Conservation (phyloP, 2,888 invertebrate genomes). For the Baccha elongata region DNA sequence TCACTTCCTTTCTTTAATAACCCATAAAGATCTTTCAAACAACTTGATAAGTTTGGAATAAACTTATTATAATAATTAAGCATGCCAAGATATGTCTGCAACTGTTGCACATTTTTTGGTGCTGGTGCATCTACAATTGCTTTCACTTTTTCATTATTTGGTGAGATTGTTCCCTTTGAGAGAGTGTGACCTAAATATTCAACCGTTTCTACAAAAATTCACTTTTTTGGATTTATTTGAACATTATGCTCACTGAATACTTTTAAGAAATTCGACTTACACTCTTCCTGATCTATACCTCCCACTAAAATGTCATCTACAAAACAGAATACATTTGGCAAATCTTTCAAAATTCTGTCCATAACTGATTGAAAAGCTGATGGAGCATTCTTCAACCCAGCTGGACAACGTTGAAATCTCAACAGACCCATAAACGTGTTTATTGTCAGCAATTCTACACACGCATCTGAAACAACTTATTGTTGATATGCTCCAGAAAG, state of each 20-base stretch:
- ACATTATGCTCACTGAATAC: slow-evolving; percentile 29
- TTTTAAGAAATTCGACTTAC: slow-evolving; percentile 13
- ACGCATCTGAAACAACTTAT: background rate
- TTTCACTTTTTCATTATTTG: background rate
- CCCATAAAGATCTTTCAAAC: background rate
- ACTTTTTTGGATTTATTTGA: slow-evolving; percentile 20
- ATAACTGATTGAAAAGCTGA: slow-evolving; percentile 19
- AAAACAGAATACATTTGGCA: slow-evolving; percentile 9
- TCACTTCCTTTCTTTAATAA: slow-evolving; percentile 8
- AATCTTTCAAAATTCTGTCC: slow-evolving; percentile 9
- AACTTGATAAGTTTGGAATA: slow-evolving; percentile 5
- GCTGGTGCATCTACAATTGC: slow-evolving; percentile 4
- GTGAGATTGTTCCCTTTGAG: slow-evolving; percentile 11
- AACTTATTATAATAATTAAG: slow-evolving; percentile 2
- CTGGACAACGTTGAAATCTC: background rate
- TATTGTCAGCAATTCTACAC: slow-evolving; percentile 7
- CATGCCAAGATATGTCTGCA: slow-evolving; percentile 11
- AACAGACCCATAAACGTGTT: slow-evolving; percentile 2
- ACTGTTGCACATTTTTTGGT: slow-evolving; percentile 5
- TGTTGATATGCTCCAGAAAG: background rate
- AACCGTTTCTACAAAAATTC: slow-evolving; percentile 19
- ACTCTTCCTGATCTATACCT: slow-evolving; percentile 16
- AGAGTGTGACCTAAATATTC: slow-evolving; percentile 45
- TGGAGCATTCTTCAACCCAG: background rate
- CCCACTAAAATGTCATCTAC: slow-evolving; percentile 18